phyloP scores from a whole-genome alignment of 2,888 invertebrate species.

The Cosmia trapezina region DNA sequence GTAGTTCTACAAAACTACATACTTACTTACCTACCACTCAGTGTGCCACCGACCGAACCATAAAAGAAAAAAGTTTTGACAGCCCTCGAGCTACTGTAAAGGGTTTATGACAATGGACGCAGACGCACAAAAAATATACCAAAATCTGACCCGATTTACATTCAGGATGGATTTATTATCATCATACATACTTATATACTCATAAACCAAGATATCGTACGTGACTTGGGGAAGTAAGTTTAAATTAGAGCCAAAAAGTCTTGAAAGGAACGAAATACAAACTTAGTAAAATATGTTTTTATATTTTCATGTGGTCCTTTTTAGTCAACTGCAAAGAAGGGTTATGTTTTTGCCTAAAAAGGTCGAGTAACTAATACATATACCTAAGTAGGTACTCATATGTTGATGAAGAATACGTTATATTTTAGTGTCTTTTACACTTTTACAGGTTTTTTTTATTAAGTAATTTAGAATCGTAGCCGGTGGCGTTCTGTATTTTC shows the following conservation, averaged over 20 bases:
- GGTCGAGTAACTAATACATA: background rate
- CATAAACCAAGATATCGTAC: conserved; percentile 28
- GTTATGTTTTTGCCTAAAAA: background rate
- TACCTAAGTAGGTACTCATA: background rate
- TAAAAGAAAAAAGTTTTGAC: conserved; percentile 68
- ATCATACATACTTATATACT: conserved; percentile 23
- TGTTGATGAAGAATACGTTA: background rate
- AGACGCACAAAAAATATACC: conserved; percentile 63
- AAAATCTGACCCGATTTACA: conserved; percentile 51
- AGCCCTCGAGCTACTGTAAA: conserved; percentile 74
- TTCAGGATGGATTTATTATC: conserved; percentile 42
- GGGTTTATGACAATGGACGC: conserved; percentile 72
- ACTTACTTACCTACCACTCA: background rate
- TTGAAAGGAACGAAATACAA: background rate
- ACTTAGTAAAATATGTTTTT: background rate
- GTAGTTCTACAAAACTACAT: background rate
- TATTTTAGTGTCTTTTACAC: background rate
- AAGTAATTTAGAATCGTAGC: too few relatives aligned
- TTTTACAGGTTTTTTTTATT: background rate
- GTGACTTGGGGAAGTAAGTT: conserved; percentile 8
- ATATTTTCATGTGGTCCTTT: background rate
- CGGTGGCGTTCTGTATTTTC: too few relatives aligned
- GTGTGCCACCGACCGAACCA: conserved; percentile 49
- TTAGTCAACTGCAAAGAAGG: background rate
- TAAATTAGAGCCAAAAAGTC: conserved; percentile 26